Evolutionary conservation across 2,113 vertebrate genomes (phyloP).

Genomic region (Cynoglossus semilaevis): DNA sequence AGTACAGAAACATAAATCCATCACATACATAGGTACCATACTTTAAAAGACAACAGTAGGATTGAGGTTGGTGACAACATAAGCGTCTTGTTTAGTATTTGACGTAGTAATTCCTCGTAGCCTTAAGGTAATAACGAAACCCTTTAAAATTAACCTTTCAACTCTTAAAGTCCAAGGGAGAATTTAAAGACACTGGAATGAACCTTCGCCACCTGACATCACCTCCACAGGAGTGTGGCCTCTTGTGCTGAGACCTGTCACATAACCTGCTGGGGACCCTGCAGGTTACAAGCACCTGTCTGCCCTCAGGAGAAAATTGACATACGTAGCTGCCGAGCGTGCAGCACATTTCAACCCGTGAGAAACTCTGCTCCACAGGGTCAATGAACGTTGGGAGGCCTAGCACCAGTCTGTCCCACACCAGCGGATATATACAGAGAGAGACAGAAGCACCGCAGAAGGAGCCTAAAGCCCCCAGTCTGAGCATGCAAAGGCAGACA

Average conservation of each 20-base stretch:
- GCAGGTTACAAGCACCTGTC: conserved; percentile 3
- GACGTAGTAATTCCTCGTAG: not conserved
- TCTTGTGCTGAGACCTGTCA: conserved; percentile 9
- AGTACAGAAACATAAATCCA: not conserved
- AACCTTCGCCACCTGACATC: conserved; percentile 43
- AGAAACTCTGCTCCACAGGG: not conserved
- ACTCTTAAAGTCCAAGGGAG: conserved; percentile 19
- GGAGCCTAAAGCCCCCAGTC: conserved; percentile 49
- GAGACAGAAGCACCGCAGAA: conserved; percentile 32
- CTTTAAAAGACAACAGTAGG: conserved; percentile 19
- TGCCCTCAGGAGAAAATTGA: conserved; percentile 9
- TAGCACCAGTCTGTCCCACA: conserved; percentile 34
- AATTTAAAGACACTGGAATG: conserved; percentile 20
- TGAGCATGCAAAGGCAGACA: conserved; percentile 62
- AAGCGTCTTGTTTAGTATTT: not conserved
- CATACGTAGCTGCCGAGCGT: not conserved
- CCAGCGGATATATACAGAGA: conserved; percentile 2
- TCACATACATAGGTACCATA: not conserved
- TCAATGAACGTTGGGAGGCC: not conserved
- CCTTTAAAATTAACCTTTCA: not conserved
- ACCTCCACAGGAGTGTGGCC: conserved; percentile 33
- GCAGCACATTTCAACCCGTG: too few species aligned
- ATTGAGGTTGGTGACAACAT: not conserved
- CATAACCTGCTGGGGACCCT: conserved; percentile 4
- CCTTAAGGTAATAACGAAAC: not conserved